Conservation (phyloP, 2,113 vertebrate species). For the Delphinapterus leucas region DNA sequence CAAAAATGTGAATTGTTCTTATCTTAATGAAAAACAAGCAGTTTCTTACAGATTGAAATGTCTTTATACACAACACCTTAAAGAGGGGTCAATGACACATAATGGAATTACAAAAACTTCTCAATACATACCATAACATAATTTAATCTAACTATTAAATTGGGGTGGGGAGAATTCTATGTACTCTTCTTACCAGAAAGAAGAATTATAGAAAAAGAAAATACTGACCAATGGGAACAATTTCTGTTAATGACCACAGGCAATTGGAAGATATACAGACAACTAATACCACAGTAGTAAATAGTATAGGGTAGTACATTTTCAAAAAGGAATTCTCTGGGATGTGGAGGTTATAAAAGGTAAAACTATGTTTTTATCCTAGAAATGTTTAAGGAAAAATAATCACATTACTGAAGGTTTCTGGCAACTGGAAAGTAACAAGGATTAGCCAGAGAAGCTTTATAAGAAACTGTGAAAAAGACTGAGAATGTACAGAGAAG, state of each 20-base stretch:
- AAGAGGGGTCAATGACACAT: not conserved
- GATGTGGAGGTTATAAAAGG: slow-evolving; percentile 1
- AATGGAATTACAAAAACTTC: slow-evolving; percentile 18
- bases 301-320: not conserved
- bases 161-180: not conserved
- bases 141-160: not conserved
- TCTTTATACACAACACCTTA: not conserved
- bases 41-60: not conserved
- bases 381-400: slow-evolving; percentile 26
- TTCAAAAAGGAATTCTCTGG: slow-evolving; percentile 30
- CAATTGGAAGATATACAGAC: not conserved
- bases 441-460: slow-evolving; percentile 45
- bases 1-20: not conserved
- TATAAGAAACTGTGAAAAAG: not conserved
- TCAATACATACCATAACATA: not conserved
- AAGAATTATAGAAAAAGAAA: not conserved
- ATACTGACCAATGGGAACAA: not conserved
- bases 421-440: slow-evolving; percentile 25
- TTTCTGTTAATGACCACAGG: not conserved
- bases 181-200: not conserved
- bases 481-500: not conserved
- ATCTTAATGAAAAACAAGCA: not conserved
- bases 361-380: slow-evolving; percentile 35
- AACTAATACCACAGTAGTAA: not conserved
- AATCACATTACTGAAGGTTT: slow-evolving; percentile 16